Evolutionary conservation across 1,140 invertebrate species (phyloP).

Genomic region (Drosophila sechellia): DNA sequence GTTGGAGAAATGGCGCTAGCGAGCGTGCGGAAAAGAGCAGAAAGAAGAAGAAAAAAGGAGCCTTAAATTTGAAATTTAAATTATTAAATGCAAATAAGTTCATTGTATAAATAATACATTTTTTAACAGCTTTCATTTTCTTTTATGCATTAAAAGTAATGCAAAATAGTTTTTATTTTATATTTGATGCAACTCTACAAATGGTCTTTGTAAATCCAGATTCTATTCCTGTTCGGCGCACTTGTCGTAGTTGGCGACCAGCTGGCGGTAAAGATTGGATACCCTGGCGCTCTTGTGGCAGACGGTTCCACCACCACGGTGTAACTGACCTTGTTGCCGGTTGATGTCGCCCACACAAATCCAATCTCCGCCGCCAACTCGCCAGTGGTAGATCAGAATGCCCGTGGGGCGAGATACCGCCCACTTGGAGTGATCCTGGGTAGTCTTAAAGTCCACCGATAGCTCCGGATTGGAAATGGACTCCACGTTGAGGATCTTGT

Average conservation of each 20-base stretch:
- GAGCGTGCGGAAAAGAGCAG: neutral
- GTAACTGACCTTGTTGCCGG: constrained; percentile 90
- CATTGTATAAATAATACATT: no score
- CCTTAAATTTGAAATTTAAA: no score
- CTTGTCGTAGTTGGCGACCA: constrained; percentile 84
- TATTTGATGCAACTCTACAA: neutral
- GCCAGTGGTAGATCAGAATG: constrained; percentile 74
- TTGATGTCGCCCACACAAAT: constrained; percentile 97
- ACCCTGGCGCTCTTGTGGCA: constrained; percentile 87
- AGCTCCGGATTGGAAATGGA: constrained; percentile 86
- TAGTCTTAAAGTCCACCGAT: constrained; percentile 89
- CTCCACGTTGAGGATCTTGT: constrained; percentile 88
- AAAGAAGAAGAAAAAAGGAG: no score
- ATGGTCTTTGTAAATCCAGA: neutral
- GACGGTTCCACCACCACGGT: constrained; percentile 92
- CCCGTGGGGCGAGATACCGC: constrained; percentile 87
- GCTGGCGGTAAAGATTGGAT: constrained; percentile 86
- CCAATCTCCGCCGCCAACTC: constrained; percentile 87
- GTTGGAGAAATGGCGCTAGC: neutral
- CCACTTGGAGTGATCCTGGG: constrained; percentile 97
- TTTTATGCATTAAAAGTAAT: no score
- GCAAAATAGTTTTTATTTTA: no score
- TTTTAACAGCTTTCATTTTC: no score
- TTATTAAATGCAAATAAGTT: no score
- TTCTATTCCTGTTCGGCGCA: constrained; percentile 22